Percentiles rank a stretch among this genome's conserved stretches.
Conservation (phyloP, 2,113 vertebrate genomes). For the Tiliqua scincoides region DNA sequence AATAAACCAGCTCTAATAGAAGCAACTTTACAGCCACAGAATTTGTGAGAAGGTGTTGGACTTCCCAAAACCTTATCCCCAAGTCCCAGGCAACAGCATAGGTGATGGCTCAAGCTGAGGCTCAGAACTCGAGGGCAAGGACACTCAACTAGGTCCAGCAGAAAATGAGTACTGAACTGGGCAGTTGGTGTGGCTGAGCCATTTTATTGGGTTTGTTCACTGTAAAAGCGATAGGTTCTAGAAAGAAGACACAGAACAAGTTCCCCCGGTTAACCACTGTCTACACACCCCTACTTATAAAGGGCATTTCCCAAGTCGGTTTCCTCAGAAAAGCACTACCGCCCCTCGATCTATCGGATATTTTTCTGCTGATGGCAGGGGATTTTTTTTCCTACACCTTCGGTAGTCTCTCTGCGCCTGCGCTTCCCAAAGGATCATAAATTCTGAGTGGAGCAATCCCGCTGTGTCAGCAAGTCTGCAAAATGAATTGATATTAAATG, state of each 20-base stretch:
- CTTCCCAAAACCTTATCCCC: not conserved
- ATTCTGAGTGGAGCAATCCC: conserved; percentile 80
- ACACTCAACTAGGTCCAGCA: not conserved
- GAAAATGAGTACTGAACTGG: not conserved
- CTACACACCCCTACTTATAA: no score
- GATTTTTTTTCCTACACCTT: conserved; percentile 69
- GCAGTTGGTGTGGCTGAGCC: not conserved
- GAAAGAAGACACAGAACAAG: not conserved
- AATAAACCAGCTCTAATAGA: not conserved
- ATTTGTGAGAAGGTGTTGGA: not conserved
- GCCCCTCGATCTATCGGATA: conserved; percentile 9
- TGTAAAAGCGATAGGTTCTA: not conserved
- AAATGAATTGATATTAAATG: conserved; percentile 89
- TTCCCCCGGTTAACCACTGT: not conserved
- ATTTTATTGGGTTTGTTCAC: not conserved
- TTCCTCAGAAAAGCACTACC: not conserved
- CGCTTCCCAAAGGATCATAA: conserved; percentile 86
- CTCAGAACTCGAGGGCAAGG: not conserved
- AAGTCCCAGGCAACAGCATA: not conserved
- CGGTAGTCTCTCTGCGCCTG: conserved; percentile 73
- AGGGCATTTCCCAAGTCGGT: not conserved
- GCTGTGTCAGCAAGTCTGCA: conserved; percentile 85
- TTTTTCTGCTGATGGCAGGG: conserved; percentile 83
- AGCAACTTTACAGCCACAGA: not conserved
- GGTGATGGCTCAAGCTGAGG: not conserved